Conservation (phyloP, 35 echinoderm and acorn worm genomes). For the Apostichopus californicus region DNA sequence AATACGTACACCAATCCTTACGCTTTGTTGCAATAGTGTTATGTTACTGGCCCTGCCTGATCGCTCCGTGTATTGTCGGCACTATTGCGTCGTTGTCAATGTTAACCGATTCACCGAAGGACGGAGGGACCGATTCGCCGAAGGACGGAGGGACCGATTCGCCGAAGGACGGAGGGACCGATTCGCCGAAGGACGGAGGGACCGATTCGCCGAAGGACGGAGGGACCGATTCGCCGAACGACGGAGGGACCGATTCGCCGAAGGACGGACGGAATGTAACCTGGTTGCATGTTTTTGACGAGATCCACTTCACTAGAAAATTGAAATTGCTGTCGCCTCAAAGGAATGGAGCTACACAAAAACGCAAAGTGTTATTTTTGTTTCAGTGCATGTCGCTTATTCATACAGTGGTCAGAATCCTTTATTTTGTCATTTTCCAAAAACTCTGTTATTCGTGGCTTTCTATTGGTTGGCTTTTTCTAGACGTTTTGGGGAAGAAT, state of each 20-base stretch:
- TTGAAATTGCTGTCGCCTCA: not conserved
- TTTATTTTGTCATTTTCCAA: not conserved
- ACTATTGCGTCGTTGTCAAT: not conserved
- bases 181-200: no score
- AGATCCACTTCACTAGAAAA: not conserved
- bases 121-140: no score
- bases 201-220: no score
- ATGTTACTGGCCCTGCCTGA: not conserved
- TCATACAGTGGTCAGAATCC: not conserved
- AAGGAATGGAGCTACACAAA: not conserved
- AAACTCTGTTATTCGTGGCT: not conserved
- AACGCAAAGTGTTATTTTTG: not conserved
- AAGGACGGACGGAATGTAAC: not conserved
- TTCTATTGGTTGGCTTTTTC: not conserved
- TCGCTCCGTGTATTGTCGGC: not conserved
- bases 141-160: no score
- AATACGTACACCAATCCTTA: not conserved
- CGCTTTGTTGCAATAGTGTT: not conserved
- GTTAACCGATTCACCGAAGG: no score
- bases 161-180: no score
- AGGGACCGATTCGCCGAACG: no score
- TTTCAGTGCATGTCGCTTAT: not conserved
- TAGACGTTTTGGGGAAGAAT: not conserved
- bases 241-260: no score
- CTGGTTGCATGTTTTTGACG: not conserved